Evolutionary conservation across 2,113 vertebrate genomes (phyloP).

Genomic region (Tichodroma muraria): DNA sequence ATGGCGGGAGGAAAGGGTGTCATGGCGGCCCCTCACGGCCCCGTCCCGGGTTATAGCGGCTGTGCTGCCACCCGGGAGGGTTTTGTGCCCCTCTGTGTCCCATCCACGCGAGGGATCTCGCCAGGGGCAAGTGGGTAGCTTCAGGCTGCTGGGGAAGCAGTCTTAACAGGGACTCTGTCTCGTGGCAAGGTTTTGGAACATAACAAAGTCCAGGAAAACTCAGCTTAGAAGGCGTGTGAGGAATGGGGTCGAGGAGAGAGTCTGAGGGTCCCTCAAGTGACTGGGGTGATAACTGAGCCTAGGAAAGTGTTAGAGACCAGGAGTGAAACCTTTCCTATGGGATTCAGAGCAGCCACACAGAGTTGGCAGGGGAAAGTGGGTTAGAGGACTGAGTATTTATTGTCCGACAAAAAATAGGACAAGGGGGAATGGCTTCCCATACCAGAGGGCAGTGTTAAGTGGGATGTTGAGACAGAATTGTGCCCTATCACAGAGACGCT

Average conservation of each 20-base stretch:
- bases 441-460: too few relatives aligned
- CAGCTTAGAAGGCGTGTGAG: accelerated
- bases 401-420: neutral
- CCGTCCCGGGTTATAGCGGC: accelerated
- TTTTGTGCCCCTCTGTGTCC: accelerated
- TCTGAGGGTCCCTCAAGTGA: too few relatives aligned
- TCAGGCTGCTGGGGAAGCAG: too few relatives aligned
- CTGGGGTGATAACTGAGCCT: neutral
- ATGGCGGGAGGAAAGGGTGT: neutral
- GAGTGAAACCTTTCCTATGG: neutral
- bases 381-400: neutral
- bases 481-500: neutral
- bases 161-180: neutral
- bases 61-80: accelerated
- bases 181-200: neutral
- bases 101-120: accelerated
- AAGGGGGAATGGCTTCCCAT: neutral
- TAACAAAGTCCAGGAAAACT: neutral
- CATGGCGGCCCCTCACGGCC: neutral
- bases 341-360: neutral
- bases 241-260: neutral
- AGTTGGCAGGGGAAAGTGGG: neutral
- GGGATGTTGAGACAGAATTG: neutral
- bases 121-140: neutral
- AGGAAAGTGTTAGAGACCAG: too few relatives aligned